Base-by-base conservation (phyloP, 2,797 vertebrate species). In the Pipistrellus pipistrellus region DNA sequence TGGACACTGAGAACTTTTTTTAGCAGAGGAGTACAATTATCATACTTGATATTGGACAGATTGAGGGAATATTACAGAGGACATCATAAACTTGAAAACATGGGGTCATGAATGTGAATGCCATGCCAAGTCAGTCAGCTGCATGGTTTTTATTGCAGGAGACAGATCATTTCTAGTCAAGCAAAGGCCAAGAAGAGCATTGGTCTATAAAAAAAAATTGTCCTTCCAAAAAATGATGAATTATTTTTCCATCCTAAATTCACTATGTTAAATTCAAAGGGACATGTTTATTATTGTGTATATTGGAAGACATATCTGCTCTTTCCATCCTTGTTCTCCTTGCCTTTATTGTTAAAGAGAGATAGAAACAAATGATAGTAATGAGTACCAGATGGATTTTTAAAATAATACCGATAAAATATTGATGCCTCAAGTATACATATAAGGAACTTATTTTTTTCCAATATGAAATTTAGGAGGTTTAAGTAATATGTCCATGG, bases 171-270 rank as follows among this genome's bases (percentile, higher is more conserved):
- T 82, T 87, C 83, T 53, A n/a, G 75, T 68, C 46, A 90, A 51
- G 20, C 57, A 93, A 90, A 46, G 73, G 46, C 48, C 76, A 86
- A 51, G 73, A 92, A 94, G 27, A 95, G 32, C 41, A 89, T 18
- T 89, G 75, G 46, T 85, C 46, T 82, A 72, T n/a, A 72, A 83
- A 93, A 91, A 91, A 88, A 41, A 59, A 46, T 8, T 62, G 25
- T 53, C 93, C 93, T 95, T 92, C 88, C 76, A 88, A 83, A 75
- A 95, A 84, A 86, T 23, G 57, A 88, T 82, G 72, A 80, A 48
- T 72, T 55, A 88, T 93, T 92, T 76, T 84, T 73, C 41, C 51
- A 38, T 81, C 2, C 46, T 35, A 81, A 90, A 92, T 72, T 86
- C 32, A 84, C 10, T n/a, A 46, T 80, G 75, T 93, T 21, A 93